Evolutionary conservation across 2,797 vertebrate species (phyloP), one percentile per base, ranked within the genome.

Genomic region (Perodicticus potto): DNA sequence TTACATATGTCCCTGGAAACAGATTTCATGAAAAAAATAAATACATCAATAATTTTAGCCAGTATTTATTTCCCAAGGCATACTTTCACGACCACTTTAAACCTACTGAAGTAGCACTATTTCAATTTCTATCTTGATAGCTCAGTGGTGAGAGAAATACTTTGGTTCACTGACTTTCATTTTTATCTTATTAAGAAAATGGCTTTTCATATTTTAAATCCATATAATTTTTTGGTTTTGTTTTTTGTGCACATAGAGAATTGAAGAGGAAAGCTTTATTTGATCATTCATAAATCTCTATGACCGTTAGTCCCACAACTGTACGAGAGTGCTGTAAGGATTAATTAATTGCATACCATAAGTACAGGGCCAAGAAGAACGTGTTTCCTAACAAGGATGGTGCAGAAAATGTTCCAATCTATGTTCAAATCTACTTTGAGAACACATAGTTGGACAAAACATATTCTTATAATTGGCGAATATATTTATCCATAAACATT

Each of bases 21-120:
- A 94, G 19, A 92, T 73, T 86, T 86, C 8, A 53, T 29, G 91
- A 83, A 89, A 91, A 95, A 92, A 88, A 83, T 85, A 65, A 91
- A 85, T 37, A 32, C 49, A 67, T 25, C 94, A 23, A 23, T 78
- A 3, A 1, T 63, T 83, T 81, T 69, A 91, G 27, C 23, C 37
- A 72, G 19, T n/a, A 65, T 57, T 81, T 81, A 40, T 49, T 70
- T 49, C 40, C 70, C 40, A 78, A 72, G 45, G 69, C 23, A 32
- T 63, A n/a, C 89, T 76, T 87, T 94, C 72, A 87, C 19, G 12
- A n/a, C n/a, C 27, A 83, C 55, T 72, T 82, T 74, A 32, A 96
- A 88, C 53, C 14, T 72, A 43, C 29, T 76, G 55, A 86, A 57
- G 78, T n/a, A 61, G 32, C 40, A 89, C 25, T 57, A 69, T 87